Evolutionary conservation across 2,888 invertebrate genomes (phyloP).

Genomic region (Microchrysa polita): DNA sequence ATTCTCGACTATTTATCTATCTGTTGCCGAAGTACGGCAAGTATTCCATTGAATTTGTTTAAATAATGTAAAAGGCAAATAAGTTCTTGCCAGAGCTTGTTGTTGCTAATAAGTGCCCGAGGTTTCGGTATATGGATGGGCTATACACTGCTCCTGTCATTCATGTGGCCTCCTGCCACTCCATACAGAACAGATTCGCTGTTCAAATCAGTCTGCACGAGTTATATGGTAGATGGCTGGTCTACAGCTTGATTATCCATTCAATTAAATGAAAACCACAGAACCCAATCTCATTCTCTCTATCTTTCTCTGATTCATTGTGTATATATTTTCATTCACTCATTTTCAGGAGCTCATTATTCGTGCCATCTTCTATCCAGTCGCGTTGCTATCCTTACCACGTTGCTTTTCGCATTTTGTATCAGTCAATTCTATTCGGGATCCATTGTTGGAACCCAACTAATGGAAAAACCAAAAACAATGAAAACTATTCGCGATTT

Average conservation of each 20-base stretch:
- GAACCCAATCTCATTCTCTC: slow-evolving; percentile 48
- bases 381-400: slow-evolving; percentile 67
- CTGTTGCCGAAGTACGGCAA: too few species aligned
- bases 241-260: neutral
- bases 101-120: too few species aligned
- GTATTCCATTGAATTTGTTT: slow-evolving; percentile 4
- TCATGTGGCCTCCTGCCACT: too few species aligned
- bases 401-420: slow-evolving; percentile 69
- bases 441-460: slow-evolving; percentile 72
- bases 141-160: too few species aligned
- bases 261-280: slow-evolving; percentile 51
- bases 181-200: too few species aligned
- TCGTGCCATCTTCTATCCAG: slow-evolving; percentile 65
- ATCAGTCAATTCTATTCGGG: slow-evolving; percentile 78
- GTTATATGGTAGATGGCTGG: neutral
- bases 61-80: slow-evolving; percentile 25
- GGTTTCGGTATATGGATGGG: too few species aligned
- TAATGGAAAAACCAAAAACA: slow-evolving; percentile 70
- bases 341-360: slow-evolving; percentile 63
- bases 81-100: neutral
- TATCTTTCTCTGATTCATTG: too few species aligned
- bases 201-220: neutral
- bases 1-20: too few species aligned
- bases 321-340: slow-evolving; percentile 52
- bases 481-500: slow-evolving; percentile 71